Evolutionary conservation across 2,888 invertebrate genomes (phyloP), one percentile per base, ranked within the genome.

Genomic region (Drosophila crucigera): DNA sequence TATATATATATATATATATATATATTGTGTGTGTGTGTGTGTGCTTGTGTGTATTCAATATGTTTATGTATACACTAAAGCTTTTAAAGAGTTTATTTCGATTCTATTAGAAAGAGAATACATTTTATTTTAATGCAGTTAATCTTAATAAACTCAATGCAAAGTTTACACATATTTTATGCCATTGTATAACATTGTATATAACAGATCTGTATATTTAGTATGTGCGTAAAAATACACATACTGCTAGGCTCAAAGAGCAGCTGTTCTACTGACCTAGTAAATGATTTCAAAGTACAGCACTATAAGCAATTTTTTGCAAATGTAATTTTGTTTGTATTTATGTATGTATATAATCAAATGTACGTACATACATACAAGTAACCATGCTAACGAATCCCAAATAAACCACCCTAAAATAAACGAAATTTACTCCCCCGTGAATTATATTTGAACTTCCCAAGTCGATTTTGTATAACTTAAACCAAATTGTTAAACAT

Each of bases 201-300:
- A 37, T n/a, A 16, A 37, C 11, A 52, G 11, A 30, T 30, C 30
- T n/a, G 11, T 52, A n/a, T n/a, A n/a, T 11, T 30, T 52, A 52
- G 5, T 50, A 19, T 19, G 19, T 50, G 28, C 19, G 28, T 30
- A 11, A 30, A 52, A n/a, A 64, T 25, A 55, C 31, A 33, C 37
- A 53, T 58, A 47, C 33, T 59, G 52, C 25, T 14, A 25, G 19
- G 25, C 33, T 37, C 25, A 33, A 25, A 11, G 43, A 43, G n/a
- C 71, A 64, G 65, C 56, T 64, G 71, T 72, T 53, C 65, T 58
- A 65, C 30, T 73, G 74, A 65, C 74, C 72, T 53, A 72, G 73
- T 65, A 65, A 72, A 53, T 41, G 47, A 39, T 41, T 47, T 41
- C 74, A 72, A 65, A 73, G 74, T 65, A 65, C 72, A 73, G 19